A percentile compares a stretch with the other conserved stretches of the same genome.
Conservation (phyloP, 2,797 vertebrate species). For the Lepus oiostolus region DNA sequence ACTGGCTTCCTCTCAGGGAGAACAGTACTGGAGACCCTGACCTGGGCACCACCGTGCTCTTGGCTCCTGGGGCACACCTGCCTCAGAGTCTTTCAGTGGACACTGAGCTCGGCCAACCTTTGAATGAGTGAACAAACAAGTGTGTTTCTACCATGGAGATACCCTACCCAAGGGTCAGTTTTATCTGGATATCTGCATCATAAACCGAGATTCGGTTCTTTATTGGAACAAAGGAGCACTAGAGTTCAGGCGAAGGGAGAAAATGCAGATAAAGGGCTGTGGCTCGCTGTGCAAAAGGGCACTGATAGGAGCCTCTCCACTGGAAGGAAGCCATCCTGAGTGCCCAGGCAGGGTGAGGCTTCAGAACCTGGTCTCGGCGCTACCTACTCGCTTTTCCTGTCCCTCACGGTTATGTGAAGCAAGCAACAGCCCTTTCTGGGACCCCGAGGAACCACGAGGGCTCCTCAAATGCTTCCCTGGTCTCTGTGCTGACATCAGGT, state of each 20-base stretch:
- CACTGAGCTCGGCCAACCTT: accelerated
- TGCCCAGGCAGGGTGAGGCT: too few relatives aligned
- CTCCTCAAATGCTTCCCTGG: neutral
- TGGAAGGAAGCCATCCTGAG: accelerated
- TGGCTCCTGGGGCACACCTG: accelerated
- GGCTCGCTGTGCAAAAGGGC: accelerated
- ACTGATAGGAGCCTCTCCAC: accelerated
- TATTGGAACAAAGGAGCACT: neutral
- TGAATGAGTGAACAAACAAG: neutral
- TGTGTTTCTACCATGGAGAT: neutral
- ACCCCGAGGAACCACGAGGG: accelerated
- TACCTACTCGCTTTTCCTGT: neutral
- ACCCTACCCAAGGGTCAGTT: neutral
- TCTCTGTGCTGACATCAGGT: neutral
- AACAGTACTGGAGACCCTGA: neutral
- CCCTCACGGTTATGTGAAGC: neutral
- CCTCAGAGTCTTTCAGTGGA: neutral
- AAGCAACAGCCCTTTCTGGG: neutral
- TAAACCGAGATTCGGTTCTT: neutral
- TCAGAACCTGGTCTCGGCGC: neutral
- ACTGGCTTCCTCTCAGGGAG: neutral
- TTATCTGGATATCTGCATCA: neutral
- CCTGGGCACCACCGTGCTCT: accelerated
- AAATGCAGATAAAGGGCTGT: neutral
- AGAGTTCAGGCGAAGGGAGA: neutral